Conservation (phyloP, 2,888 invertebrate species). For the Lottia scabra region DNA sequence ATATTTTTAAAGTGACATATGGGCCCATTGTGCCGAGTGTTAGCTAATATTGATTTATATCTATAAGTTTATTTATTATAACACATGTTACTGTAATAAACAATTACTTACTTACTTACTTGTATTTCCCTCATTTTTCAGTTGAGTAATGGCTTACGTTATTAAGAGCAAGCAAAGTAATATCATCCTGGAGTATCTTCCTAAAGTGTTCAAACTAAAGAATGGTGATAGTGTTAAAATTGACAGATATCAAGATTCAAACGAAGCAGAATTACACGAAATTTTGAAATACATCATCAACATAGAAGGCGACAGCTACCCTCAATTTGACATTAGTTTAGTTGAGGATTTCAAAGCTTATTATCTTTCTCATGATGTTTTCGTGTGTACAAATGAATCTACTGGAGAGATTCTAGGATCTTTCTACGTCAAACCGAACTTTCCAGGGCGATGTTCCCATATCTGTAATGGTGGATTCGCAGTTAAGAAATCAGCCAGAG, state of each 20-base stretch:
- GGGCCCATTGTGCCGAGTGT: no score
- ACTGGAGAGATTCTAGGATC: conserved; percentile 38
- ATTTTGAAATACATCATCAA: conserved; percentile 37
- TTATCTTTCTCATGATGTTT: conserved; percentile 41
- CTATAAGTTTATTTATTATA: no score
- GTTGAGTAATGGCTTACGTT: conserved; percentile 34
- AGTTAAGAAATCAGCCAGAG: conserved; percentile 30
- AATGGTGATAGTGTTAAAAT: conserved; percentile 28
- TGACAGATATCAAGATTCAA: conserved; percentile 28
- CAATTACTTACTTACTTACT: no score
- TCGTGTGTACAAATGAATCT: conserved; percentile 33
- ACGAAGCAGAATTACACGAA: conserved; percentile 34
- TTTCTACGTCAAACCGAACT: conserved; percentile 49
- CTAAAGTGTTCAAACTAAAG: conserved; percentile 25
- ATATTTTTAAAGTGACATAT: no score
- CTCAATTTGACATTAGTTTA: conserved; percentile 36
- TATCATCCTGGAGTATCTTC: conserved; percentile 33
- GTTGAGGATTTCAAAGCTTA: conserved; percentile 42
- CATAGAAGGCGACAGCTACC: conserved; percentile 42
- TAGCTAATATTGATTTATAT: no score
- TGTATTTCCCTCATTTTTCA: neutral
- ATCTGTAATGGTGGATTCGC: conserved; percentile 47
- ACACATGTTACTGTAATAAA: no score
- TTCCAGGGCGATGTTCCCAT: conserved; percentile 49
- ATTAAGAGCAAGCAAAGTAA: conserved; percentile 29